Evolutionary conservation across 37 sponge, comb jelly and placozoan genomes (phyloP).

Genomic region (Lycopodina hypogea): DNA sequence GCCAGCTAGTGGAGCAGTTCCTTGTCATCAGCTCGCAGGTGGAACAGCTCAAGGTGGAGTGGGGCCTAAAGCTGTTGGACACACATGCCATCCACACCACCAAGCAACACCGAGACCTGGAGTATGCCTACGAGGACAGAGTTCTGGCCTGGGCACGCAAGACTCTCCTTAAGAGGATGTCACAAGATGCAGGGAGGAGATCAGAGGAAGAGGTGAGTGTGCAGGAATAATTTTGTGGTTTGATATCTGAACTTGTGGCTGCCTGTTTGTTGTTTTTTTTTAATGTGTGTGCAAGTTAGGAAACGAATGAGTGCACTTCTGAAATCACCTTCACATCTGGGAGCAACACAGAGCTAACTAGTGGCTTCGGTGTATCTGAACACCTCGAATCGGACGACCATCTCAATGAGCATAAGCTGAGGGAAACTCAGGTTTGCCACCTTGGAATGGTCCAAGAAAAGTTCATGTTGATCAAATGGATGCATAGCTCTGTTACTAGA

Average conservation of each 20-base stretch:
- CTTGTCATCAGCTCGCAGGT: slow-evolving; percentile 30
- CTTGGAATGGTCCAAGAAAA: not conserved
- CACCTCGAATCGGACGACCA: not conserved
- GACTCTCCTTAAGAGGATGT: slow-evolving; percentile 18
- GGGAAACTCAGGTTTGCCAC: slow-evolving; percentile 49
- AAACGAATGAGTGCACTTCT: slow-evolving; percentile 11
- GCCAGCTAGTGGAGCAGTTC: slow-evolving; percentile 22
- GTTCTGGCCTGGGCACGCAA: slow-evolving; percentile 36
- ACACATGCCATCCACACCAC: not conserved
- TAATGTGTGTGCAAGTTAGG: not conserved
- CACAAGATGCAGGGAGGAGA: not conserved
- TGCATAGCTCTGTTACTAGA: too few relatives aligned
- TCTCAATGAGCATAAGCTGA: slow-evolving; percentile 43
- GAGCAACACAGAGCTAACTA: not conserved
- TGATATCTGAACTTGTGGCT: not conserved
- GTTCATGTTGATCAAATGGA: not conserved
- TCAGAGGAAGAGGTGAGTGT: slow-evolving; percentile 24
- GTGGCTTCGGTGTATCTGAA: not conserved
- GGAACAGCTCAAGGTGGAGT: slow-evolving; percentile 41
- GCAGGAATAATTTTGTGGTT: not conserved
- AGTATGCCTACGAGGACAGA: slow-evolving; percentile 37
- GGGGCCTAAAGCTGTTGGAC: slow-evolving; percentile 36
- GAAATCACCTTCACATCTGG: slow-evolving; percentile 38
- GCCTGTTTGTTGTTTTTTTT: not conserved
- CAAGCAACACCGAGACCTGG: slow-evolving; percentile 13